Evolutionary conservation across 2,113 vertebrate species (phyloP).

Genomic region (Hippotragus niger): DNA sequence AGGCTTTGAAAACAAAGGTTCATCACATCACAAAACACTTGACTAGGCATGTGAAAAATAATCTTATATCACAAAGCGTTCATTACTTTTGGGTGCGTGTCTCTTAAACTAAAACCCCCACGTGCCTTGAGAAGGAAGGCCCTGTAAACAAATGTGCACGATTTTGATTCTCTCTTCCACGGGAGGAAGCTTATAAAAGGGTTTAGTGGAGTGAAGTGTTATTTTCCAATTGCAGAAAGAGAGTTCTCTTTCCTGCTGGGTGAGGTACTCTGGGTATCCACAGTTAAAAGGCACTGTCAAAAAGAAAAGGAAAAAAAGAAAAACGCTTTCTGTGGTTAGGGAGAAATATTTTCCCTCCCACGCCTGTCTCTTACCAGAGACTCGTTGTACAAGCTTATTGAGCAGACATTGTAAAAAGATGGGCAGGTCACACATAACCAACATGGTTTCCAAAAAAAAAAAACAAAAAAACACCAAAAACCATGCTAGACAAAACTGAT

Average conservation of each 20-base stretch:
- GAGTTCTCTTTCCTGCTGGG: conserved; percentile 6
- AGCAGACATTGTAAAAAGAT: conserved; percentile 27
- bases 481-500: conserved; percentile 48
- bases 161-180: not conserved
- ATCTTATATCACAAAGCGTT: not conserved
- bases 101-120: not conserved
- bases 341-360: conserved; percentile 58
- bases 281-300: conserved; percentile 54
- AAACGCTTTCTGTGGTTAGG: conserved; percentile 59
- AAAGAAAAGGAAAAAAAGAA: not conserved
- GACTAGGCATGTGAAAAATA: not conserved
- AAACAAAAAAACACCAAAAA: not conserved
- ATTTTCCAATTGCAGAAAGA: not conserved
- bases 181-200: not conserved
- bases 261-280: not conserved
- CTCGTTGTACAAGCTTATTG: conserved; percentile 26
- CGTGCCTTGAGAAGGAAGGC: not conserved
- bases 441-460: conserved; percentile 47
- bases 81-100: not conserved
- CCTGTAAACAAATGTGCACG: not conserved
- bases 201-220: not conserved
- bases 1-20: not conserved
- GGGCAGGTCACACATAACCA: conserved; percentile 48
- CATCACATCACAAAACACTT: not conserved
- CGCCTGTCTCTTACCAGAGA: conserved; percentile 60